phyloP scores from a whole-genome alignment of 2,888 invertebrate species.

The Nebria salina region DNA sequence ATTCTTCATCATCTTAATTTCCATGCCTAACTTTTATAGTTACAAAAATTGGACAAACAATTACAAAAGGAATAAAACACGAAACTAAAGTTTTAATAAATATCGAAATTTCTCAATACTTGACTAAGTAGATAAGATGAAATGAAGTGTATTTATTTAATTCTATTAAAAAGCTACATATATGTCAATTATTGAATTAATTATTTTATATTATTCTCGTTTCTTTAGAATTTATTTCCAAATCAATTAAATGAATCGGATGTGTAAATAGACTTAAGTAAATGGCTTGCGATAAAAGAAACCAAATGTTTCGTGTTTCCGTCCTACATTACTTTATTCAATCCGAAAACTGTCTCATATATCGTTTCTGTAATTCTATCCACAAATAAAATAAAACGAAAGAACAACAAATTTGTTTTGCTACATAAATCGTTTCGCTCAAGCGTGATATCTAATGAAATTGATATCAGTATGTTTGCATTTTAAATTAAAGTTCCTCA shows the following conservation, averaged over 20 bases:
- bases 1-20: no score
- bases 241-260: not conserved
- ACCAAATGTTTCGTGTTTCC: slow-evolving; percentile 1
- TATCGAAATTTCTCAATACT: no score
- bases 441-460: no score
- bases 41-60: no score
- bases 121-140: no score
- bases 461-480: not conserved
- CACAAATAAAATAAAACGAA: not conserved
- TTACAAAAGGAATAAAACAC: no score
- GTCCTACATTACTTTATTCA: not conserved
- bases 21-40: no score
- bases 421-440: no score
- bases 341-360: not conserved
- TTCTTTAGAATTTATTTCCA: not conserved
- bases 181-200: not conserved
- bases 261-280: not conserved
- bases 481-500: not conserved
- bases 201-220: not conserved
- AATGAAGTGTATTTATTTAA: no score
- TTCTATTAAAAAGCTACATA: no score
- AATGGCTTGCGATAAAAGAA: not conserved
- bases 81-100: no score
- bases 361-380: not conserved
- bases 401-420: not conserved